Evolutionary conservation across 1,140 invertebrate species (phyloP), one percentile per base, ranked within the genome.

Genomic region (Hesperophylax magnus): DNA sequence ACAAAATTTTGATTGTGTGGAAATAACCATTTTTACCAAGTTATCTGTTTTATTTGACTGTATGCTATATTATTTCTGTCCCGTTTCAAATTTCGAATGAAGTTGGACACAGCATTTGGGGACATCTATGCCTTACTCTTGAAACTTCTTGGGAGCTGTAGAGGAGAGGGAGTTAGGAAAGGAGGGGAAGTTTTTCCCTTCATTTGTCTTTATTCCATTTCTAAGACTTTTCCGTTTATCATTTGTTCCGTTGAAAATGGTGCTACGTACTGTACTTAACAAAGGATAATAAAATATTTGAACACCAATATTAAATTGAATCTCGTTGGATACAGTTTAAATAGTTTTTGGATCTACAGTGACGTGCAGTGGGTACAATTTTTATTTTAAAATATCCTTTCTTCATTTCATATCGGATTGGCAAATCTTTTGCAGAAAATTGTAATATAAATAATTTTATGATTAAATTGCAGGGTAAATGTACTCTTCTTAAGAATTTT

Each of bases 191-290:
- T 71, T 71, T 71, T 47, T 47, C 34, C 67, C 18, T 71, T 71
- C 67, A 71, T 71, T 71, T 71, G 67, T 71, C 67, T 71, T 71
- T 71, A 71, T 71, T 71, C 39, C 67, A 47, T 52, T 71, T 53
- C 31, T 69, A 69, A 69, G 65, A 47, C 67, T 18, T 71, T 71
- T 71, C 39, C 67, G 67, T 71, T 71, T 71, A 71, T 71, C 39
- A 71, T 71, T 71, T 71, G 31, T 52, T 71, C 67, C 2, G 67
- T 52, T 58, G 56, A 5, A 58, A 58, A 58, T 58, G 20, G 56
- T 18, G 20, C 20, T 11, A 58, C 6, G 56, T 58, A 56, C 34
- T 34, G 7, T 47, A 11, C 9, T 14, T 14, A 11, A 47, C 39
- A 47, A 47, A 47, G 39, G 39, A 47, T 47, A 47, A 47, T 47